These are phyloP conservation scores for Tetranychus truncatus DNA, from an alignment of 2,888 invertebrate genomes.

Conservation along the genomic window DNA sequence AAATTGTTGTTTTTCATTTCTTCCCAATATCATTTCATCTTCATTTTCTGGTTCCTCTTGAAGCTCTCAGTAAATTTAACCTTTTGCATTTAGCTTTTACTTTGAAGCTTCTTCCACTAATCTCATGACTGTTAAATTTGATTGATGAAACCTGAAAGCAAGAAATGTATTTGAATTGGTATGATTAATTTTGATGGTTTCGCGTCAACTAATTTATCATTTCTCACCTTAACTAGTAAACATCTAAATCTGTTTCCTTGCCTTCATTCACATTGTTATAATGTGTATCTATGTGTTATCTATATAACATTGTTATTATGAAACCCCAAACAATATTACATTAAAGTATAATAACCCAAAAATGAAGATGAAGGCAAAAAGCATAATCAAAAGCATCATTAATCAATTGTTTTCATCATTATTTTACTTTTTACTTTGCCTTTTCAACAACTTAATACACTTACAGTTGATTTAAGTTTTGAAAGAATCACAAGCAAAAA, in stretches of 20 bases:
- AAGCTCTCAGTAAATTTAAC: background rate
- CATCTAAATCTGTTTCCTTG: background rate
- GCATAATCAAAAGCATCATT: background rate
- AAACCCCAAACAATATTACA: background rate
- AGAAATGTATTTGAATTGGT: background rate
- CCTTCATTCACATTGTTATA: background rate
- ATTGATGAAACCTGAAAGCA: background rate
- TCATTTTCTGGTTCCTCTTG: background rate
- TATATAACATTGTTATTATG: too few relatives aligned
- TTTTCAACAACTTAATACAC: background rate
- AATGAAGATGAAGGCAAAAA: background rate
- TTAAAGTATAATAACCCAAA: background rate
- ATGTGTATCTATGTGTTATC: background rate
- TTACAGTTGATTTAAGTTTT: too few relatives aligned
- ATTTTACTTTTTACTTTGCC: background rate
- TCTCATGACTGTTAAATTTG: background rate
- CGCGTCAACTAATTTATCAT: background rate
- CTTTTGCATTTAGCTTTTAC: background rate
- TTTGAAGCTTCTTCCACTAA: background rate
- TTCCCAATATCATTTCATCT: too few relatives aligned
- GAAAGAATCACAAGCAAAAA: too few relatives aligned
- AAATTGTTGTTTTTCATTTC: too few relatives aligned
- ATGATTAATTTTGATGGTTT: background rate
- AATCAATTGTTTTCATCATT: background rate
- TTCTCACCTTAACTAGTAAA: background rate